A percentile compares a stretch with the other conserved stretches of the same genome.
Conservation (phyloP, 2,888 invertebrate genomes). For the Tetramorium bicarinatum region DNA sequence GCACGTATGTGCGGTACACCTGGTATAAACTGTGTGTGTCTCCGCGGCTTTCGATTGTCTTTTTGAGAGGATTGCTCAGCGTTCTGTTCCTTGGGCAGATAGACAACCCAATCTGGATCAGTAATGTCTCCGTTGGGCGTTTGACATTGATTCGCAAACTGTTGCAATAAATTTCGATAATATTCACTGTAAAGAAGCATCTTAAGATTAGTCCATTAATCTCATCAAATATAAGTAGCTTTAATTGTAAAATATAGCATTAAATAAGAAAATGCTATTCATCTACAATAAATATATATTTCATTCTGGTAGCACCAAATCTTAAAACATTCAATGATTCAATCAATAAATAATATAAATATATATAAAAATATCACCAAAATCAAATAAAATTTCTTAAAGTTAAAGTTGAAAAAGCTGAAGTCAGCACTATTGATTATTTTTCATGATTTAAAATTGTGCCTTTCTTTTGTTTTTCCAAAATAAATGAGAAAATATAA, state of each 20-base stretch:
- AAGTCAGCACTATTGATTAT: not conserved
- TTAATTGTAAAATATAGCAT: not conserved
- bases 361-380: not conserved
- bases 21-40: slow-evolving; percentile 51
- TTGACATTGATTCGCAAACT: slow-evolving; percentile 80
- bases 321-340: not conserved
- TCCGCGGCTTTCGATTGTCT: slow-evolving; percentile 53
- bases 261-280: not conserved
- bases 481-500: not conserved
- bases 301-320: not conserved
- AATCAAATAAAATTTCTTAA: not conserved
- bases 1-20: slow-evolving; percentile 77
- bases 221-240: not conserved
- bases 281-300: not conserved
- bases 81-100: slow-evolving; percentile 71
- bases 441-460: slow-evolving; percentile 28
- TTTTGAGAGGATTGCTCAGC: slow-evolving; percentile 72
- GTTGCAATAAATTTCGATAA: slow-evolving; percentile 80
- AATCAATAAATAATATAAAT: not conserved
- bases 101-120: slow-evolving; percentile 33
- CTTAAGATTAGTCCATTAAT: not conserved
- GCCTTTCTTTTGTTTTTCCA: slow-evolving; percentile 69
- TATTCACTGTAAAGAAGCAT: slow-evolving; percentile 77
- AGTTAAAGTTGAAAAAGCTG: not conserved
- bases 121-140: slow-evolving; percentile 54